These are phyloP conservation scores for Numida meleagris DNA, from an alignment of 2,113 vertebrate genomes.

Conservation along the genomic window DNA sequence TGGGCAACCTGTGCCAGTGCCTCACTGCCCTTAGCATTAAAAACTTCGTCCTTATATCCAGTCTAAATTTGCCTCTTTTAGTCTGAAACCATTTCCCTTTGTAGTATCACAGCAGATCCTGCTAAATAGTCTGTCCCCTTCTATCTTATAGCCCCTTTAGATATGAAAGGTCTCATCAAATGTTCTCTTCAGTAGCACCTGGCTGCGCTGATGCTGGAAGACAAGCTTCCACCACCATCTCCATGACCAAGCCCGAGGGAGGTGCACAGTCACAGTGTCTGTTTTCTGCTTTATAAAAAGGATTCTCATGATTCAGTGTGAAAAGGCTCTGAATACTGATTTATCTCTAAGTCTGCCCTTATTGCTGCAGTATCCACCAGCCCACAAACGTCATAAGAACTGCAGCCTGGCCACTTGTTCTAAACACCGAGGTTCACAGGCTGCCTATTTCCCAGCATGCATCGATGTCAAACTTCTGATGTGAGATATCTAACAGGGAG, in stretches of 20 bases:
- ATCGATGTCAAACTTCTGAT: neutral
- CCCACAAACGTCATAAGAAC: neutral
- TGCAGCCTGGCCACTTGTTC: conserved; percentile 3
- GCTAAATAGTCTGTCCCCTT: too few relatives aligned
- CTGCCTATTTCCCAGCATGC: conserved; percentile 18
- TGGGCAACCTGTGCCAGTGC: too few relatives aligned
- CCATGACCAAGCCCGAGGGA: neutral
- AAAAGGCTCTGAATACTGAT: conserved; percentile 18
- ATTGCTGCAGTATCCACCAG: neutral
- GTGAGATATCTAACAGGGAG: neutral
- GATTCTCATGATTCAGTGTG: conserved; percentile 35
- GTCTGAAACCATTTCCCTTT: too few relatives aligned
- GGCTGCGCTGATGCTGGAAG: neutral
- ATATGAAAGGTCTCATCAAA: neutral
- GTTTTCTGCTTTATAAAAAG: conserved; percentile 23
- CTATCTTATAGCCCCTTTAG: too few relatives aligned
- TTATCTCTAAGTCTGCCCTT: conserved; percentile 35
- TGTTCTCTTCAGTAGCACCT: neutral
- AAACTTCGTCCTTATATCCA: too few relatives aligned
- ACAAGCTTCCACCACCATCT: neutral
- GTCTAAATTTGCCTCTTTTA: too few relatives aligned
- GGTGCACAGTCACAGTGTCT: neutral
- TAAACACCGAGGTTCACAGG: conserved; percentile 4
- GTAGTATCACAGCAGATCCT: too few relatives aligned
- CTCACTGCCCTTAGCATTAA: too few relatives aligned